These are phyloP conservation scores for Ornithorhynchus anatinus DNA, from an alignment of 2,113 vertebrate genomes.

Conservation along the genomic window DNA sequence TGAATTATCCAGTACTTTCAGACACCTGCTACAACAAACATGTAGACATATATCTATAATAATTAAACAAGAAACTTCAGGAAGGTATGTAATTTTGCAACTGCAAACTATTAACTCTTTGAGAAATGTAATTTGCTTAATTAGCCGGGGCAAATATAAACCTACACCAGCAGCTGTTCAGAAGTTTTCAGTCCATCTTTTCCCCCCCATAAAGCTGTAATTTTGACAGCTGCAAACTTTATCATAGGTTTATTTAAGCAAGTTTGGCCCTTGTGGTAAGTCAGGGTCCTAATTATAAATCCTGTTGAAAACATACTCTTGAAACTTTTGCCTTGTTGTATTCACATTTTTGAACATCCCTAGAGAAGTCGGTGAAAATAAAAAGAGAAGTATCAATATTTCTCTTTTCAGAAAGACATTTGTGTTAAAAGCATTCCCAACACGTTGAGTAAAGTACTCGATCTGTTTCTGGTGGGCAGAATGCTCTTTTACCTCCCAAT, in stretches of 20 bases:
- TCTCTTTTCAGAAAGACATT: background rate
- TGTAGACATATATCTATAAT: conserved; percentile 4
- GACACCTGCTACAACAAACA: conserved; percentile 26
- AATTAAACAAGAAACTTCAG: conserved; percentile 28
- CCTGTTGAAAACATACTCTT: background rate
- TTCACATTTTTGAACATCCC: background rate
- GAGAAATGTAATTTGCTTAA: conserved; percentile 30
- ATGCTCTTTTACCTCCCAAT: background rate
- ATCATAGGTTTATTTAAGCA: background rate
- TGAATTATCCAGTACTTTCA: background rate
- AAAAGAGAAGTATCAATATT: background rate
- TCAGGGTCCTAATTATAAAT: conserved; percentile 1
- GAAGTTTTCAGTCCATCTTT: fast-evolving
- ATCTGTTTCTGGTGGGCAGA: no score
- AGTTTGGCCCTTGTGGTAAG: conserved; percentile 3
- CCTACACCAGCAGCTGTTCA: conserved; percentile 20
- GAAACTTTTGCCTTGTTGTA: background rate
- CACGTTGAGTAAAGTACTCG: fast-evolving
- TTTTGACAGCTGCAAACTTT: background rate
- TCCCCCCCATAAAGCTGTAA: background rate
- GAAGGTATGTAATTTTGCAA: conserved; percentile 33
- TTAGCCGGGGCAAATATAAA: conserved; percentile 26
- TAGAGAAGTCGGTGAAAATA: background rate
- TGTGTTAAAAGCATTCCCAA: background rate
- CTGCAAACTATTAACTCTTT: conserved; percentile 17